Base-by-base conservation (phyloP, 1,140 invertebrate species). In the Sycophaga agraensis region DNA sequence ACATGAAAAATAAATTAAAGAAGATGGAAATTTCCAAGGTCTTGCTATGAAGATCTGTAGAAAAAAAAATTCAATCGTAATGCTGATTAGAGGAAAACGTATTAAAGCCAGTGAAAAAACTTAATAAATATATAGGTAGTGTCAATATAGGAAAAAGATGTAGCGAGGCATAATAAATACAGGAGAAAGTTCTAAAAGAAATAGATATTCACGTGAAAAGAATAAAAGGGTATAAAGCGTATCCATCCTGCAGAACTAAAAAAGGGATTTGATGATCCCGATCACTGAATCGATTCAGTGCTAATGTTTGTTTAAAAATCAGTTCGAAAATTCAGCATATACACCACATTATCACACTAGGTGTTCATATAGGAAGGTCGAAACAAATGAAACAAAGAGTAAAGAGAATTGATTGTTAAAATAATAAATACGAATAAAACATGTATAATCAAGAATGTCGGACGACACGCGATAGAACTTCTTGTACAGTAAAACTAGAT, bases 401-500 rank as follows among this genome's bases (percentile, higher is more conserved):
- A n/a, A n/a, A n/a, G n/a, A n/a, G 26, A n/a, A n/a, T n/a, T n/a
- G 34, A 59, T 51, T 45, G 28, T 59, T 51, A 37, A 59, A 51
- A 43, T 51, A 59, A 59, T 50, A 58, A 58, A 58, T 58, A 49
- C 16, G 37, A n/a, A n/a, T n/a, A n/a, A 51, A 24, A 39, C 49
- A 50, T 59, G 46, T 34, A 17, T 46, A 57, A 48, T 24, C 22
- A 21, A 21, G 42, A 46, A 57, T 48, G 19, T 59, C 57, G 39
- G 46, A 51, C 28, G 48, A 59, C 45, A 51, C 43, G 39, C 48
- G 16, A 58, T 49, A 28, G 28, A 58, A 59, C 17, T n/a, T 43
- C 48, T 17, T 35, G 39, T 12, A n/a, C n/a, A n/a, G 6, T 46
- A 54, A 42, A 63, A 63, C 24, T 58, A 64, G 26, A 64, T 57